phyloP scores from a whole-genome alignment of 2,888 invertebrate species.

The Oxyteleia sp. region DNA sequence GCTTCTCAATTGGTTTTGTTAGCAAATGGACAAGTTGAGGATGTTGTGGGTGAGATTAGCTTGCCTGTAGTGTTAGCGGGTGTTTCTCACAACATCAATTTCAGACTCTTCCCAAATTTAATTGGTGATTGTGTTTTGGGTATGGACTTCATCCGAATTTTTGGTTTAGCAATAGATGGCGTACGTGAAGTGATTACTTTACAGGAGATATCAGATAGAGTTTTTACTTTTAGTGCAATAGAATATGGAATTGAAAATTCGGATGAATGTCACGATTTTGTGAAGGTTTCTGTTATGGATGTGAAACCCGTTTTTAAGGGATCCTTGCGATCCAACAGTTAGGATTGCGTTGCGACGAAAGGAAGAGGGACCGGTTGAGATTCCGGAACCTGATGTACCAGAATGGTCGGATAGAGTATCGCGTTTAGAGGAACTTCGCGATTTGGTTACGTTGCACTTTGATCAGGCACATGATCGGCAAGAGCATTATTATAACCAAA shows the following conservation, averaged over 20 bases:
- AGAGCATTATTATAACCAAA: too few species aligned
- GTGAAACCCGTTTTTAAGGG: too few species aligned
- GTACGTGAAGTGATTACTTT: not conserved
- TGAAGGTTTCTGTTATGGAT: not conserved
- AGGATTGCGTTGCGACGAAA: too few species aligned
- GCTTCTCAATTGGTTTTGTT: not conserved
- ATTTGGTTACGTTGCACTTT: too few species aligned
- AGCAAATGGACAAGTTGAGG: slow-evolving; percentile 15
- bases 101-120: slow-evolving; percentile 21
- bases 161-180: slow-evolving; percentile 2
- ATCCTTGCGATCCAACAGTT: too few species aligned
- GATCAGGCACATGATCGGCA: too few species aligned
- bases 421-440: too few species aligned
- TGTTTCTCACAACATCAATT: slow-evolving; percentile 2
- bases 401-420: too few species aligned
- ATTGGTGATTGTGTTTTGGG: slow-evolving; percentile 28
- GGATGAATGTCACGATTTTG: not conserved
- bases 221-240: not conserved
- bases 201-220: not conserved
- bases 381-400: too few species aligned
- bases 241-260: not conserved
- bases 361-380: too few species aligned
- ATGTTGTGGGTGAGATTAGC: slow-evolving; percentile 3
- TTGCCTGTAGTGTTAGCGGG: not conserved
- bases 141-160: slow-evolving; percentile 47